phyloP scores from a whole-genome alignment of 1,140 invertebrate species.

The Dreissena polymorpha region DNA sequence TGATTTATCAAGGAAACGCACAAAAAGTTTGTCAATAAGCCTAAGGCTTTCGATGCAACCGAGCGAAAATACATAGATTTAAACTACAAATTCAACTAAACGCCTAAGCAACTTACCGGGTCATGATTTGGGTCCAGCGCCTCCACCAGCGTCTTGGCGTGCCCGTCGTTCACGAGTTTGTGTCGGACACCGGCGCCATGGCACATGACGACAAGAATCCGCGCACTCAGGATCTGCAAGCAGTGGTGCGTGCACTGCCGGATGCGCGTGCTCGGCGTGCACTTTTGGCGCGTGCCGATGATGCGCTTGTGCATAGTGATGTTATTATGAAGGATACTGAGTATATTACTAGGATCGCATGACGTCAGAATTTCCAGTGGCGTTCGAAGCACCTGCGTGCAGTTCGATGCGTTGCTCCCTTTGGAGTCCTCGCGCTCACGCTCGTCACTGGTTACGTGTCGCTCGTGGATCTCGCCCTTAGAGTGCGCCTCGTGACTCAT shows the following conservation, averaged over 20 bases:
- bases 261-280: conserved; percentile 83
- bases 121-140: conserved; percentile 85
- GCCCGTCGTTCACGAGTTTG: conserved; percentile 82
- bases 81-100: too few relatives aligned
- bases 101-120: conserved; percentile 60
- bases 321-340: conserved; percentile 86
- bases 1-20: too few relatives aligned
- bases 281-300: conserved; percentile 84
- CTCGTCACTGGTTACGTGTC: conserved; percentile 25
- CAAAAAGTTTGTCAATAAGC: too few relatives aligned
- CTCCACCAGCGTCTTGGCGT: conserved; percentile 83
- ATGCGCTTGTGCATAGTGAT: conserved; percentile 86
- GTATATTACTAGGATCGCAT: conserved; percentile 81
- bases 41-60: too few relatives aligned
- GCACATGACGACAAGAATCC: conserved; percentile 84
- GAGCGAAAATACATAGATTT: too few relatives aligned
- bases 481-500: conserved; percentile 44
- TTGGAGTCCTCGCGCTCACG: conserved; percentile 56
- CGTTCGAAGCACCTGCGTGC: conserved; percentile 60
- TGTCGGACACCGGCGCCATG: conserved; percentile 82
- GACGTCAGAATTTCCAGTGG: conserved; percentile 80
- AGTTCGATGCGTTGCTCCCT: conserved; percentile 39
- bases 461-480: conserved; percentile 55
- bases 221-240: conserved; percentile 84
- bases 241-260: conserved; percentile 86